phyloP scores from a whole-genome alignment of 2,797 vertebrate species.

The Catharus ustulatus region DNA sequence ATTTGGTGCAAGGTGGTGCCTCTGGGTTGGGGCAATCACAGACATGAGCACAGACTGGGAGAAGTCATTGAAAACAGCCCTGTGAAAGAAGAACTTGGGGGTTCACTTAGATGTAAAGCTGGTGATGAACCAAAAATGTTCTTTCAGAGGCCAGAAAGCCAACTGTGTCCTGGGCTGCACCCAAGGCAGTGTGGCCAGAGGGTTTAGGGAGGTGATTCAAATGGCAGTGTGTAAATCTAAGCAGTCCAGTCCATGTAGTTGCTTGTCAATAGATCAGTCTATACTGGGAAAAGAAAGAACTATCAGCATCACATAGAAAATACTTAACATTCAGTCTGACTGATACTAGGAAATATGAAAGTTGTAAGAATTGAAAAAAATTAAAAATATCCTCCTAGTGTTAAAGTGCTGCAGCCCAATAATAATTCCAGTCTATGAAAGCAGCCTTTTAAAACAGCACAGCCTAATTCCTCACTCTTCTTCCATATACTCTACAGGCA shows the following conservation, averaged over 20 bases:
- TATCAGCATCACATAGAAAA: background rate
- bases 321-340: background rate
- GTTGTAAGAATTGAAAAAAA: background rate
- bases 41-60: background rate
- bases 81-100: background rate
- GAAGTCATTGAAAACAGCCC: background rate
- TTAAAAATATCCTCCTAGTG: background rate
- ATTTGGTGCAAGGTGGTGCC: background rate
- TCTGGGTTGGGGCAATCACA: background rate
- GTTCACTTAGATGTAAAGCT: background rate
- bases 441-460: conserved; percentile 38
- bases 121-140: no score
- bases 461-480: background rate
- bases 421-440: conserved; percentile 19
- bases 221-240: background rate
- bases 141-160: background rate
- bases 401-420: background rate
- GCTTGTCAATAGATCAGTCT: background rate
- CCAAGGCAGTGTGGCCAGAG: background rate
- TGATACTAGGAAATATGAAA: background rate
- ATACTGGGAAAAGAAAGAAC: background rate
- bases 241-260: background rate
- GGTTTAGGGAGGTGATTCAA: background rate
- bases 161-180: background rate
- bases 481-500: background rate